These are phyloP conservation scores for Greenwoodochromis staneri DNA, from an alignment of 2,113 vertebrate species.

Conservation along the genomic window DNA sequence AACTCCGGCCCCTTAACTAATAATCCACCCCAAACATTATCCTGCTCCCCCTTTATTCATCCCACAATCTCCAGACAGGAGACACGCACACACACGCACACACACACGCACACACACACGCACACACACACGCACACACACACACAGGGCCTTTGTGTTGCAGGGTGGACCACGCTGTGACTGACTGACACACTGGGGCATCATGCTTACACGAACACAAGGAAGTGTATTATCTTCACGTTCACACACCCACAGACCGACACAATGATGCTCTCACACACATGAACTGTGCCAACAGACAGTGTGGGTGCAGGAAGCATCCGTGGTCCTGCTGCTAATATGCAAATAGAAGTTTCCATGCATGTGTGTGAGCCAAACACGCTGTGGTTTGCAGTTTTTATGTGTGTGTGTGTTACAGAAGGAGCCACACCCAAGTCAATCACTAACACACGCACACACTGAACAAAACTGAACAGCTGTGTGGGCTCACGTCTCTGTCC, in stretches of 20 bases:
- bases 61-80: slow-evolving; percentile 1
- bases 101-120: background rate
- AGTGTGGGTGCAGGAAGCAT: slow-evolving; percentile 6
- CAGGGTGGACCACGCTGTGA: slow-evolving; percentile 50
- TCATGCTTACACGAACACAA: background rate
- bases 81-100: fast-evolving
- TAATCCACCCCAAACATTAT: slow-evolving; percentile 1
- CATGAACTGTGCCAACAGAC: slow-evolving; percentile 24
- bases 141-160: slow-evolving; percentile 50
- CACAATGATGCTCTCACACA: slow-evolving; percentile 25
- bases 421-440: slow-evolving; percentile 23
- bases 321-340: slow-evolving; percentile 48
- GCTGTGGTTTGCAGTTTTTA: background rate
- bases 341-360: slow-evolving; percentile 44
- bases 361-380: background rate
- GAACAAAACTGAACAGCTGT: background rate
- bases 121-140: background rate
- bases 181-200: slow-evolving; percentile 48
- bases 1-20: slow-evolving; percentile 38
- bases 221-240: slow-evolving; percentile 46
- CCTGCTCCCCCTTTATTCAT: background rate
- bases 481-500: background rate
- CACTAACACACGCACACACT: fast-evolving
- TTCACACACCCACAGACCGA: slow-evolving; percentile 31
- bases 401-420: background rate